Base-by-base conservation (phyloP, 2,113 vertebrate species). In the Thymallus thymallus region DNA sequence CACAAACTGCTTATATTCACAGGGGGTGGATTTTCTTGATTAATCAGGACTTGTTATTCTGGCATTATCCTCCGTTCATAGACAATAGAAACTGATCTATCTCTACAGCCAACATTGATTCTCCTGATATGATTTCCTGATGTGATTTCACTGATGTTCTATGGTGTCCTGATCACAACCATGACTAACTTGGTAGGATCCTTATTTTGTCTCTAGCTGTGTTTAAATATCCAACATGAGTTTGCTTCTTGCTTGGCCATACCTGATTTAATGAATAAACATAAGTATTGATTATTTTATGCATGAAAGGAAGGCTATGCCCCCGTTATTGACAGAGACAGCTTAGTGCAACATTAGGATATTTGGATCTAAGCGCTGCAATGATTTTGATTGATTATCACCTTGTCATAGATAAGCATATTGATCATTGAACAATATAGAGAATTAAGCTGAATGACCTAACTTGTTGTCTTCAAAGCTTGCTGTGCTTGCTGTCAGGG, bases 281-380 rank as follows among this genome's bases (percentile, higher is more conserved):
- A 76, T 72, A 55, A 14, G 13, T 72, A 83, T 84, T 81, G 81
- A 85, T 83, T 74, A 73, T 80, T 76, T 69, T 66, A 78, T 73
- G 69, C 63, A 13, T 70, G 26, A 41, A 5, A 46, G 10, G 1
- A 12, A 51, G 14, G 48, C 4, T 51, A 20, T 68, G 51, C 30
- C 64, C 71, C 32, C 14, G 63, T 20, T 29, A 35, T 74, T 66
- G 73, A 78, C 69, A 32, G 41, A 32, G 68, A 68, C 18, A 65
- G 65, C 56, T 69, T 65, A 58, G 65, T 65, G 45, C 41, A 3
- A 35, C 26, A 74, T 16, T 2, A 30, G 26, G 29, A 61, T 71
- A 41, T 51, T 60, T 63, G 12, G 35, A 71, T 77, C 74, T 75
- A n/a, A 23, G 12, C 58, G 35, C 68, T 26, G 72, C 76, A 80